phyloP scores from a whole-genome alignment of 2,113 vertebrate species.

The Mola mola region DNA sequence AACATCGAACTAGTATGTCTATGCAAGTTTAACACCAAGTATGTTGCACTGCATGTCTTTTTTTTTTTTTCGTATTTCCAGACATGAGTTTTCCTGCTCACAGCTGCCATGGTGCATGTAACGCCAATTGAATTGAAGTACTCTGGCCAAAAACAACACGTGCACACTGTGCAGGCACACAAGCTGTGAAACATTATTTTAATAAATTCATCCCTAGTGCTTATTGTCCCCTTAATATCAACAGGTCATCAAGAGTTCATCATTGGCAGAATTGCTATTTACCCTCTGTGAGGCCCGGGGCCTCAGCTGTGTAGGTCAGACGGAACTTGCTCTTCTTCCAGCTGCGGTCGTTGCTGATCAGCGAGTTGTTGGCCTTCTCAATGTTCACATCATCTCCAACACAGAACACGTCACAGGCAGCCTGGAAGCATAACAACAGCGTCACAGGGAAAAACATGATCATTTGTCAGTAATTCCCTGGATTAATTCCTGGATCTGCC shows the following conservation, averaged over 20 bases:
- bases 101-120: too few relatives aligned
- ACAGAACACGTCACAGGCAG: slow-evolving; percentile 97
- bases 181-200: too few relatives aligned
- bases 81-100: too few relatives aligned
- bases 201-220: neutral
- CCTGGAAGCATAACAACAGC: slow-evolving; percentile 75
- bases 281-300: slow-evolving; percentile 92
- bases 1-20: too few relatives aligned
- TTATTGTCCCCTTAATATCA: neutral
- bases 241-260: neutral
- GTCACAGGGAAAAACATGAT: neutral
- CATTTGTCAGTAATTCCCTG: neutral
- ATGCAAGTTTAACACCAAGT: too few relatives aligned
- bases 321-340: slow-evolving; percentile 99
- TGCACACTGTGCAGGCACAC: too few relatives aligned
- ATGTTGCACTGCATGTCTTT: too few relatives aligned
- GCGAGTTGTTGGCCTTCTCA: slow-evolving; percentile 94
- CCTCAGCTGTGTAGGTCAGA: slow-evolving; percentile 89
- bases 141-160: too few relatives aligned
- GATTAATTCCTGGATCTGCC: neutral
- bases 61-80: too few relatives aligned
- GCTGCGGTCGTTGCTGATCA: slow-evolving; percentile 97
- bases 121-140: too few relatives aligned
- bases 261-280: neutral
- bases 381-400: slow-evolving; percentile 98